Conservation (phyloP, 2,797 vertebrate genomes). For the Channa striata region DNA sequence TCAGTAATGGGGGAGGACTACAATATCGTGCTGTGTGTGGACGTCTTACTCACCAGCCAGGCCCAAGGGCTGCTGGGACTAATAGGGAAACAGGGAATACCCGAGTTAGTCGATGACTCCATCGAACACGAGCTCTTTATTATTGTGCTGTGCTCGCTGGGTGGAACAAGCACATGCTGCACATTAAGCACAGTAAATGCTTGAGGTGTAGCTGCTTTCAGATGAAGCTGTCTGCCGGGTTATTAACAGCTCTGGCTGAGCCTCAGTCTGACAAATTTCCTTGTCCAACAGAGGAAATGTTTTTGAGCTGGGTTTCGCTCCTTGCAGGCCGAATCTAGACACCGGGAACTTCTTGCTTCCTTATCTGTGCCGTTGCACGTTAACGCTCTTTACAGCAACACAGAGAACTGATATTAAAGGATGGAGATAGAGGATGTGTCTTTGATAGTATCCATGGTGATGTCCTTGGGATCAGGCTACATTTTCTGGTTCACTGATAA, state of each 20-base stretch:
- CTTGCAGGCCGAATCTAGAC: neutral
- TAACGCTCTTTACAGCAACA: constrained; percentile 15
- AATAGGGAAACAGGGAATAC: constrained; percentile 34
- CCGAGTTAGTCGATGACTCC: constrained; percentile 31
- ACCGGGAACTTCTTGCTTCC: neutral
- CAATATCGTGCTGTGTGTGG: constrained; percentile 14
- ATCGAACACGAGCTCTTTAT: constrained; percentile 33
- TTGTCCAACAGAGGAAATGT: constrained; percentile 7
- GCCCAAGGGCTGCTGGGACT: constrained; percentile 25
- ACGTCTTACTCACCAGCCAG: constrained; percentile 26
- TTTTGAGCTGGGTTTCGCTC: neutral
- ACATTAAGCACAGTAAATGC: constrained; percentile 30
- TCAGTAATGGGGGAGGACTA: constrained; percentile 2
- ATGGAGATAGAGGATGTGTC: constrained; percentile 20
- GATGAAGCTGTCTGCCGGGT: constrained; percentile 5
- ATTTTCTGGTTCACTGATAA: constrained; percentile 31
- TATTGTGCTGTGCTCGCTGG: constrained; percentile 16
- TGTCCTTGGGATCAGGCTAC: constrained; percentile 24
- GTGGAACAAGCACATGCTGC: constrained; percentile 36
- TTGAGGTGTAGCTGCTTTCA: constrained; percentile 8
- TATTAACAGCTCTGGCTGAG: constrained; percentile 1
- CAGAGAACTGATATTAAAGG: constrained; percentile 33
- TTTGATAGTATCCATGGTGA: constrained; percentile 47
- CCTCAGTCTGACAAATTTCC: neutral
- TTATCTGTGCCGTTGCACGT: constrained; percentile 19